Evolutionary conservation across 2,797 vertebrate genomes (phyloP), one percentile per base, ranked within the genome.

Genomic region (Gymnothorax reevesii): DNA sequence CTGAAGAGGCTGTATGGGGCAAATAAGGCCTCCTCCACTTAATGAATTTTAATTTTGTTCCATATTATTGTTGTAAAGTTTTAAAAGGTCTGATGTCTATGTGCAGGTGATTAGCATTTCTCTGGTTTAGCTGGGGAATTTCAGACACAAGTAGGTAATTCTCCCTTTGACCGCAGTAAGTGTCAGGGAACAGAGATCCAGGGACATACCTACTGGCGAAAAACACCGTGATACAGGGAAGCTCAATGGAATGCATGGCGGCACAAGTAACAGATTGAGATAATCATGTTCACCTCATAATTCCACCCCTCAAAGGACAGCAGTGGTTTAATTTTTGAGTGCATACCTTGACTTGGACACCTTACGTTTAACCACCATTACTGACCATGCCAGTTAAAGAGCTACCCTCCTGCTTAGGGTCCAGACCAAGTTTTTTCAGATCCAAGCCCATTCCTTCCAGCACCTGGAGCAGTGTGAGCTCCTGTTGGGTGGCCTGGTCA

Each of bases 381-480:
- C 95, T 96, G 89, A 94, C 89, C 91, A 96, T 92, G 90, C 94
- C 94, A 82, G 93, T 92, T 87, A 95, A 88, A 79, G 93, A 91
- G 88, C 92, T 91, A 85, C 89, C 91, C 82, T 95, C 96, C 86
- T 92, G 92, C 84, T 93, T 93, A 83, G 92, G 91, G 85, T 97
- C 94, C 75, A 96, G 84, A 84, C 95, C 95, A 20, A 97, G 91
- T 87, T 88, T 96, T 88, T 95, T 95, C 82, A 95, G 94, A 91
- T 97, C 96, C 88, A 97, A 93, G 54, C 96, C 95, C 94, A 97
- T 95, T 86, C 94, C 94, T 57, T 94, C 93, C 25, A 97, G 91
- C 91, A 96, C 94, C 92, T 97, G 95, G 86, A 96, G 89, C 85
- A 97, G 92, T 66, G 95, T 97, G 87, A 96, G 93, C 92, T 97